Conservation (phyloP, 2,888 invertebrate species). For the Tenthredo amoena region DNA sequence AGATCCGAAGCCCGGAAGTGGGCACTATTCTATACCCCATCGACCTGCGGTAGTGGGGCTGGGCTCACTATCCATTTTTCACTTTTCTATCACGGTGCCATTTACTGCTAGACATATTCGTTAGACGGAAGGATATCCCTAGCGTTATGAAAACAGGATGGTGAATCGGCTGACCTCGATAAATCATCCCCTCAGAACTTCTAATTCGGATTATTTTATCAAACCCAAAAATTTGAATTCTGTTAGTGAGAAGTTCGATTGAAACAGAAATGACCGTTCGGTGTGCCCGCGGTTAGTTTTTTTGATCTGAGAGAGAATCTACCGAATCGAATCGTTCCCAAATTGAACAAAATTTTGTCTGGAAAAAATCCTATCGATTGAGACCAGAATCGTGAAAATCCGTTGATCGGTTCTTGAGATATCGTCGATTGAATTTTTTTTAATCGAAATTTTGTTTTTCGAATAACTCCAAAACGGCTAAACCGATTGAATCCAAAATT, state of each 20-base stretch:
- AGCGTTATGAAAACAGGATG: neutral
- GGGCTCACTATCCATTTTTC: neutral
- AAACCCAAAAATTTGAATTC: too few species aligned
- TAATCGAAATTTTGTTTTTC: neutral
- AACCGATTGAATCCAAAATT: neutral
- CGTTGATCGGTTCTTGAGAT: neutral
- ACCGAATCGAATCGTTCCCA: neutral
- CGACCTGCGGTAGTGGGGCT: neutral
- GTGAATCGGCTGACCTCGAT: too few species aligned
- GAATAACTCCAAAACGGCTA: neutral
- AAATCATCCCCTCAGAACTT: too few species aligned
- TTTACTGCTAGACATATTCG: neutral
- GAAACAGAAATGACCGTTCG: too few species aligned
- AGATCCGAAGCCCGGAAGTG: conserved; percentile 32
- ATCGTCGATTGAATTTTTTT: neutral
- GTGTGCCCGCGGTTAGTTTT: too few species aligned
- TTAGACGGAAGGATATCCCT: neutral
- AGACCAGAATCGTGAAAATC: neutral
- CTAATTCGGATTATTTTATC: too few species aligned
- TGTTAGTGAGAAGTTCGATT: too few species aligned
- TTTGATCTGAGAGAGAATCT: neutral
- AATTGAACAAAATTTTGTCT: neutral
- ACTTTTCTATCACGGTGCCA: neutral
- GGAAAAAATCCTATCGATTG: neutral
- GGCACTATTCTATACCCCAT: conserved; percentile 29